Evolutionary conservation across 1,140 invertebrate species (phyloP).

Genomic region (Bemisia tabaci): DNA sequence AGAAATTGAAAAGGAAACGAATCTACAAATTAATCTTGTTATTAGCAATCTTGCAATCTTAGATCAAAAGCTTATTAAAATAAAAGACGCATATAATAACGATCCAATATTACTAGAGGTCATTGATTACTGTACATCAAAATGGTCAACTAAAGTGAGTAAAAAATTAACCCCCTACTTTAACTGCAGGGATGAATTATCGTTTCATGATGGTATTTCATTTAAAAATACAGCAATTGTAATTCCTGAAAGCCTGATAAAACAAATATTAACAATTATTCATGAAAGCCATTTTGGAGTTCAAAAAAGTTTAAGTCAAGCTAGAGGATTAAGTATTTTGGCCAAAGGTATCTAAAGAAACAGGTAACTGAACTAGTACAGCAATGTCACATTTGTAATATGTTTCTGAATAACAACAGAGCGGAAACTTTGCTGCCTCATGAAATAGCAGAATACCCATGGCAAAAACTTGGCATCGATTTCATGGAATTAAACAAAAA

Average conservation of each 20-base stretch:
- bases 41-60: too few relatives aligned
- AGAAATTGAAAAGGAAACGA: slow-evolving; percentile 21
- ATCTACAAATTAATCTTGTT: too few relatives aligned
- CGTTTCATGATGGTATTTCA: too few relatives aligned
- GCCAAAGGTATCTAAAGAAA: slow-evolving; percentile 32
- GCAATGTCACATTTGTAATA: too few relatives aligned
- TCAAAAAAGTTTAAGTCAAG: slow-evolving; percentile 28
- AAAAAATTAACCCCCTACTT: slow-evolving; percentile 24
- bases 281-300: slow-evolving; percentile 34
- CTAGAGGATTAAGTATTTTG: slow-evolving; percentile 32
- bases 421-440: too few relatives aligned
- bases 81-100: slow-evolving; percentile 20
- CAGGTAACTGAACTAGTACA: slow-evolving; percentile 20
- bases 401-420: too few relatives aligned
- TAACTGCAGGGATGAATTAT: slow-evolving; percentile 25
- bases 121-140: too few relatives aligned
- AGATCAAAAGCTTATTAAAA: slow-evolving; percentile 22
- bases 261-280: slow-evolving; percentile 27
- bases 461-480: too few relatives aligned
- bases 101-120: slow-evolving; percentile 2
- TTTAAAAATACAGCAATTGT: slow-evolving; percentile 26
- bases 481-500: too few relatives aligned
- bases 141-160: slow-evolving; percentile 26
- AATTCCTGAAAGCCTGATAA: slow-evolving; percentile 27
- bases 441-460: too few relatives aligned